Evolutionary conservation across 2,797 vertebrate genomes (phyloP).

Genomic region (Eulemur rubriventer): DNA sequence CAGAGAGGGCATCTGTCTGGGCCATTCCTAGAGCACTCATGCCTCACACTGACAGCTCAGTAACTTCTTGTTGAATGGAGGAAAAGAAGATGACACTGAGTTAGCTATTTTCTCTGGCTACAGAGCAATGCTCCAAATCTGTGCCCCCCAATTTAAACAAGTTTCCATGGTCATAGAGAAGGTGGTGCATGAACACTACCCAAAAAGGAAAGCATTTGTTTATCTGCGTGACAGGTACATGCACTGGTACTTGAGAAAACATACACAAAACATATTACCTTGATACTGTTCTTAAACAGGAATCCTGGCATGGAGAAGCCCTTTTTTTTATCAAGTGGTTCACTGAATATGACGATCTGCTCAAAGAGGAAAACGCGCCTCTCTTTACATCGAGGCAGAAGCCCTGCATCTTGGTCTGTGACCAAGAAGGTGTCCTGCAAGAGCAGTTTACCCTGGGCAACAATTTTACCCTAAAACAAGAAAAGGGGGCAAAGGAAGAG

Average conservation of each 20-base stretch:
- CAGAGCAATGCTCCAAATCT: no score
- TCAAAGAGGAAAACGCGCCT: constrained; percentile 98
- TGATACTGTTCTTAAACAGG: constrained; percentile 98
- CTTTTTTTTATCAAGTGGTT: constrained; percentile 97
- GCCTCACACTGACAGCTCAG: neutral
- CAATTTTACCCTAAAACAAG: constrained; percentile 94
- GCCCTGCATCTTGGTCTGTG: constrained; percentile 91
- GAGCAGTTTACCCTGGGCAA: constrained; percentile 97
- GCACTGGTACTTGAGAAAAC: fast-evolving
- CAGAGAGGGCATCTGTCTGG: fast-evolving
- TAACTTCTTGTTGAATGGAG: neutral
- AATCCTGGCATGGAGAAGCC: constrained; percentile 97
- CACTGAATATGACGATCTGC: constrained; percentile 98
- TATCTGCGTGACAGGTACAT: fast-evolving
- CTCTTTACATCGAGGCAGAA: constrained; percentile 94
- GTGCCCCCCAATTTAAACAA: neutral
- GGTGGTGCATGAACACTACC: no score
- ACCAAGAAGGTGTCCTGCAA: constrained; percentile 98
- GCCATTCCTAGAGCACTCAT: fast-evolving
- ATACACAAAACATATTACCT: constrained; percentile 86
- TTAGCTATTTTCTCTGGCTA: neutral
- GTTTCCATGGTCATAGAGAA: neutral
- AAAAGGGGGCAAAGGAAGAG: neutral
- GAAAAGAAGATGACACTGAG: neutral
- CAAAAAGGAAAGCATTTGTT: neutral